A percentile compares a stretch with the other conserved stretches of the same genome.
Conservation (phyloP, 2,797 vertebrate genomes). For the Hylomyscus alleni region DNA sequence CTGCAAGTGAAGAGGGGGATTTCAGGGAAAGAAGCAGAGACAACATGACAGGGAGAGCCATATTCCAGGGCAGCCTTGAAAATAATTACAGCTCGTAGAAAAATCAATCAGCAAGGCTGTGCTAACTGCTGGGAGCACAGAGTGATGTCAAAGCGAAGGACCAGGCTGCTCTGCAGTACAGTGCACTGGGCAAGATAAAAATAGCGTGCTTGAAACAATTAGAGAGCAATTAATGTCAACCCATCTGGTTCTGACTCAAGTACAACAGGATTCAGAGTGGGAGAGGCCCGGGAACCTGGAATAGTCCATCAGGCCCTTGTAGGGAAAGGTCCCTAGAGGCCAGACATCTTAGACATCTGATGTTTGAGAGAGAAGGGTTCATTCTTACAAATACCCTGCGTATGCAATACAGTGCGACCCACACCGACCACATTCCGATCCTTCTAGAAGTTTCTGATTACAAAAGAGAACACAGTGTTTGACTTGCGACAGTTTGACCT, state of each 20-base stretch:
- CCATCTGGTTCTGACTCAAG: conserved; percentile 53
- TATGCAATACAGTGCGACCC: neutral
- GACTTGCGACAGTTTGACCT: neutral
- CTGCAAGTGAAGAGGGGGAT: neutral
- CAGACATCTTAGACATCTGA: neutral
- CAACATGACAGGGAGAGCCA: neutral
- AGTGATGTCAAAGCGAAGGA: neutral
- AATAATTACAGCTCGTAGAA: conserved; percentile 59
- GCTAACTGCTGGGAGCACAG: neutral
- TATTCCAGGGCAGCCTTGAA: conserved; percentile 9
- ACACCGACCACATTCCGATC: neutral
- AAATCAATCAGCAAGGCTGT: conserved; percentile 63
- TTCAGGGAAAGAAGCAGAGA: neutral
- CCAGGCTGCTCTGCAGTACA: conserved; percentile 20
- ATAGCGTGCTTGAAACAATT: conserved; percentile 74
- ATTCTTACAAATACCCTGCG: neutral
- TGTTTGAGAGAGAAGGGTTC: neutral
- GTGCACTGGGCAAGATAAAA: conserved; percentile 57
- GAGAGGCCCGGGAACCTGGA: neutral
- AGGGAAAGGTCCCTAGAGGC: neutral
- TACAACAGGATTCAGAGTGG: neutral
- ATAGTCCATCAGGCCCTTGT: neutral
- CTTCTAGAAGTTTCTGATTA: conserved; percentile 31
- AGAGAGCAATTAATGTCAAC: conserved; percentile 73
- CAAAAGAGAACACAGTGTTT: neutral